phyloP scores from a whole-genome alignment of 2,113 vertebrate genomes.

The Tachysurus vachellii region DNA sequence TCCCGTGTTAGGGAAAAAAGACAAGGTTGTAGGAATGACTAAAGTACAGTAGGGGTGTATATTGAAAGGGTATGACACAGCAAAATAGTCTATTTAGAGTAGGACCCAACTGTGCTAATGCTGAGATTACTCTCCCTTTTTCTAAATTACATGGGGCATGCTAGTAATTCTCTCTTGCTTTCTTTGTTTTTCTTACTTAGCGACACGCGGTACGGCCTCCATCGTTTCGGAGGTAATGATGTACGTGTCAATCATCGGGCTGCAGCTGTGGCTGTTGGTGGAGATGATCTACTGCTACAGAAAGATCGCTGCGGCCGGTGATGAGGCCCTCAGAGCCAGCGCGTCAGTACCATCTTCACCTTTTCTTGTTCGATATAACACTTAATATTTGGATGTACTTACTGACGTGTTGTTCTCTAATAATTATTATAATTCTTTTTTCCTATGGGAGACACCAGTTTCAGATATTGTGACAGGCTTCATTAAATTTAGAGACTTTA shows the following conservation, averaged over 20 bases:
- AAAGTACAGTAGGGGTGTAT: not conserved
- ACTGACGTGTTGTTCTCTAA: not conserved
- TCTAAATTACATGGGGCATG: slow-evolving; percentile 27
- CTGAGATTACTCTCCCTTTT: not conserved
- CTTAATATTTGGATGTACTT: not conserved
- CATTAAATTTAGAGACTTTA: not conserved
- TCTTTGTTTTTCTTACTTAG: slow-evolving; percentile 61
- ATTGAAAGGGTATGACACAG: not conserved
- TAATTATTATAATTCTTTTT: not conserved
- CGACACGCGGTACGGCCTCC: slow-evolving; percentile 82
- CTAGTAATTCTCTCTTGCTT: slow-evolving; percentile 15
- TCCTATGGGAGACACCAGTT: not conserved
- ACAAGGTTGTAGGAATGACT: not conserved
- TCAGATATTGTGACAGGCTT: not conserved
- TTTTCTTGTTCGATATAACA: slow-evolving; percentile 13
- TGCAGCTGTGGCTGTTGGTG: slow-evolving; percentile 88
- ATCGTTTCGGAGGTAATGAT: slow-evolving; percentile 92
- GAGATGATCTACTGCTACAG: slow-evolving; percentile 94
- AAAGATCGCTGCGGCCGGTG: slow-evolving; percentile 82
- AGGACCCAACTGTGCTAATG: not conserved
- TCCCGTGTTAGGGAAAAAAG: not conserved
- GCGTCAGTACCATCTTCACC: slow-evolving; percentile 76
- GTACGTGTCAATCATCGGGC: slow-evolving; percentile 89
- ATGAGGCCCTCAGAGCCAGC: slow-evolving; percentile 81
- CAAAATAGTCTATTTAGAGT: not conserved